A percentile compares a stretch with the other conserved stretches of the same genome.
phyloP scores from a whole-genome alignment of 1,140 invertebrate genomes.

The Eciton burchellii region DNA sequence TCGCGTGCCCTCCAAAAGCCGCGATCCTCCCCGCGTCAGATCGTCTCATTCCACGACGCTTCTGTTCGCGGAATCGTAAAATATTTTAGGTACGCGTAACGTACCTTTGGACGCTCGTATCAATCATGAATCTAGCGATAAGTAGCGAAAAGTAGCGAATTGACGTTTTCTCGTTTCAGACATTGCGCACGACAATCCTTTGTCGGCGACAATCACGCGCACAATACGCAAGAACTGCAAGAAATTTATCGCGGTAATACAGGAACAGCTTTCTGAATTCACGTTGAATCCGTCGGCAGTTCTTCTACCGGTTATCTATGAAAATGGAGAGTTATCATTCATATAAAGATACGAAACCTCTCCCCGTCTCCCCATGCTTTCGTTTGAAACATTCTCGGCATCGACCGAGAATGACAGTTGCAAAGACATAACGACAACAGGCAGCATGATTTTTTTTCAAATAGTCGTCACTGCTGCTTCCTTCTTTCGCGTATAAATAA shows the following conservation, averaged over 20 bases:
- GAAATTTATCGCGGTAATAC: background rate
- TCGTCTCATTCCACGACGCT: background rate
- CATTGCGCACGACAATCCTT: background rate
- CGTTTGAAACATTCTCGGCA: too few species aligned
- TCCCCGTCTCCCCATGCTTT: too few species aligned
- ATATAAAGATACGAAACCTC: too few species aligned
- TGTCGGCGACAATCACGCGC: background rate
- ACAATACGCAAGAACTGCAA: background rate
- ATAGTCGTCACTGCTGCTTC: too few species aligned
- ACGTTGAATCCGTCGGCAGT: too few species aligned
- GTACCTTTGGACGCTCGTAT: background rate
- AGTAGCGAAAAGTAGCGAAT: background rate
- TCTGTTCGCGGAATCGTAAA: background rate
- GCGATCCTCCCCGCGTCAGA: background rate
- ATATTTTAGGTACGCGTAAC: constrained; percentile 17
- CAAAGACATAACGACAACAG: too few species aligned
- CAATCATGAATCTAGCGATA: background rate
- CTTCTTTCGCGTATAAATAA: background rate
- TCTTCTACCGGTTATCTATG: too few species aligned
- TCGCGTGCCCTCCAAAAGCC: constrained; percentile 47
- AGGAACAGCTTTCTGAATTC: constrained; percentile 7
- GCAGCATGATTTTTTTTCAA: too few species aligned
- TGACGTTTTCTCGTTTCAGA: constrained; percentile 9
- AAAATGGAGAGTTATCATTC: too few species aligned
- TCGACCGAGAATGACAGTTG: too few species aligned